Evolutionary conservation across 2,113 vertebrate species (phyloP), one percentile per base, ranked within the genome.

Genomic region (Nannobrachium achirus): DNA sequence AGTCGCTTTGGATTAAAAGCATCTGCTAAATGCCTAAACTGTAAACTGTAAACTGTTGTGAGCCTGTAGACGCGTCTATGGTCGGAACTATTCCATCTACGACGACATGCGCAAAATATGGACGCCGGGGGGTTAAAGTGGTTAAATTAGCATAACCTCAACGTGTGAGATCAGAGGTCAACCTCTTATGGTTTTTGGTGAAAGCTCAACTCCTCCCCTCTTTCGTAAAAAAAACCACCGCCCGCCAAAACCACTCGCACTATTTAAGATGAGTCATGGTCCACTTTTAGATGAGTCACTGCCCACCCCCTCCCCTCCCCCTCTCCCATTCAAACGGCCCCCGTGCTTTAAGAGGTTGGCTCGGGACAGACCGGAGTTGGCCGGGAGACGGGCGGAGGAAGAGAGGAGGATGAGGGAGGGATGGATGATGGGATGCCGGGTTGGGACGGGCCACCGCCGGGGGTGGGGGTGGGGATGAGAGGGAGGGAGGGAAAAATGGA

Each of bases 261-360:
- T 51, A 11, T 53, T 20, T 48, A 14, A 48, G 45, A 53, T 53
- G 51, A 53, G 71, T 84, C 79, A 80, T 6, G 56, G 45, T 39
- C 25, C 25, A 33, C 25, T 33, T 33, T 33, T 33, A 58, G 66
- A 38, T 65, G 25, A 74, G 75, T 66, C 66, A 39, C 51, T 39
- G 13, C 18, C 13, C 25, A 14, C n/a, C n/a, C n/a, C n/a, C n/a
- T n/a, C 63, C 38, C 56, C 18, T 52, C 75, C 60, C 60, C 20
- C 55, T 15, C 42, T 60, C n/a, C n/a, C 7, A 0, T 48, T 62
- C 60, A 75, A 80, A 75, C 66, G 40, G 52, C 40, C 50, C 56
- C 42, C 38, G 40, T 46, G 14, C 77, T 69, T 33, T n/a, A n/a
- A 33, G 45, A 63, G 38, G 73, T 66, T 70, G 60, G 40, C 55